phyloP scores from a whole-genome alignment of 2,797 vertebrate genomes.

The Argentina silus region DNA sequence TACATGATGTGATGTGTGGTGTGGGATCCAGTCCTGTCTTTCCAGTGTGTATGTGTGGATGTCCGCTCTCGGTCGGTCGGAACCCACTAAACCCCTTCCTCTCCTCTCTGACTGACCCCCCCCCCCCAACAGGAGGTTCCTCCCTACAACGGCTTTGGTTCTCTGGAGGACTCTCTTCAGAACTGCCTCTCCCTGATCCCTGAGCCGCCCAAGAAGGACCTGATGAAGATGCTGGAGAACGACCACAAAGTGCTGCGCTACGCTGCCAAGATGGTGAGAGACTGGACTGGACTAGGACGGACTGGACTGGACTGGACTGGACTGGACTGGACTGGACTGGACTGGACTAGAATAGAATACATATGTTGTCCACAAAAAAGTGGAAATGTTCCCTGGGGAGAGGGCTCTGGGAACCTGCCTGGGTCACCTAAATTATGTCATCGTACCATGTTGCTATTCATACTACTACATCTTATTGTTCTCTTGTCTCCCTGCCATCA shows the following conservation, averaged over 20 bases:
- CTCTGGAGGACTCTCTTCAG: constrained; percentile 90
- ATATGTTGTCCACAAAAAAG: not conserved
- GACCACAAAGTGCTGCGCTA: constrained; percentile 86
- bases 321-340: no score
- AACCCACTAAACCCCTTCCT: no score
- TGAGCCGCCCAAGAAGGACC: constrained; percentile 81
- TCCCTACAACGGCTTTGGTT: constrained; percentile 92
- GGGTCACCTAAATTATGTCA: no score
- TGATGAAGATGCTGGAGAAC: constrained; percentile 86
- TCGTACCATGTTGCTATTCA: not conserved
- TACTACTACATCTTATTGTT: not conserved
- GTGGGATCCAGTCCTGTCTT: no score
- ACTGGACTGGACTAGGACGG: no score
- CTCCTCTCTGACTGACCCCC: not conserved
- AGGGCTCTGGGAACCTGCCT: not conserved
- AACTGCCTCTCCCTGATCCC: constrained; percentile 89
- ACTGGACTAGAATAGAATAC: no score
- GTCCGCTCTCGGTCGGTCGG: no score
- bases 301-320: no score
- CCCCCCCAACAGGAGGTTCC: constrained; percentile 78
- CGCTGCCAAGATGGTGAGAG: constrained; percentile 83
- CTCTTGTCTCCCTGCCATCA: constrained; percentile 6
- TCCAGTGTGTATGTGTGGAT: no score
- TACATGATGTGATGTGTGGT: no score
- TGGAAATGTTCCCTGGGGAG: not conserved